Evolutionary conservation across 2,113 vertebrate genomes (phyloP).

Genomic region (Cardinalis cardinalis): DNA sequence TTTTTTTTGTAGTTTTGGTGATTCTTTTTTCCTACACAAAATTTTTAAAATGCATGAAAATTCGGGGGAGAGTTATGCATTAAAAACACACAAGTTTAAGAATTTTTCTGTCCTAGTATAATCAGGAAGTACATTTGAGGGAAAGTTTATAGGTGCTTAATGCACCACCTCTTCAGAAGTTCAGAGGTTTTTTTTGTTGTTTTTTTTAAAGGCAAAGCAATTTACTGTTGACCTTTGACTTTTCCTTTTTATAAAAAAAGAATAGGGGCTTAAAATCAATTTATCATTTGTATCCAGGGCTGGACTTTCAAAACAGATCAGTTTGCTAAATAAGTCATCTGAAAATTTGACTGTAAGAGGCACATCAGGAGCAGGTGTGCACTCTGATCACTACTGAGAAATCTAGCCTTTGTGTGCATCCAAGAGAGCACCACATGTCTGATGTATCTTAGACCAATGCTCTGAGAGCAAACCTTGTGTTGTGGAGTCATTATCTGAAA

Average conservation of each 20-base stretch:
- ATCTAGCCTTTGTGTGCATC: background rate
- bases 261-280: background rate
- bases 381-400: background rate
- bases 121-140: background rate
- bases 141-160: background rate
- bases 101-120: background rate
- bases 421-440: accelerated
- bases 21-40: background rate
- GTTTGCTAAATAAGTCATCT: background rate
- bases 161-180: background rate
- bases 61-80: background rate
- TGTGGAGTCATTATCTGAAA: background rate
- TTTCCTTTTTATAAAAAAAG: background rate
- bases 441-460: background rate
- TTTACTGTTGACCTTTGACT: background rate
- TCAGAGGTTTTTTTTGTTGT: background rate
- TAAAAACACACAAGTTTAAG: background rate
- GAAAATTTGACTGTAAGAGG: background rate
- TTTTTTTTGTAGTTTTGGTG: background rate
- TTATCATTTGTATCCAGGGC: background rate
- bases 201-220: background rate
- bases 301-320: background rate
- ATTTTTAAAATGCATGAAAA: background rate
- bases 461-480: background rate
- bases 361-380: background rate